Evolutionary conservation across 2,113 vertebrate species (phyloP).

Genomic region (Nyctereutes procyonoides): DNA sequence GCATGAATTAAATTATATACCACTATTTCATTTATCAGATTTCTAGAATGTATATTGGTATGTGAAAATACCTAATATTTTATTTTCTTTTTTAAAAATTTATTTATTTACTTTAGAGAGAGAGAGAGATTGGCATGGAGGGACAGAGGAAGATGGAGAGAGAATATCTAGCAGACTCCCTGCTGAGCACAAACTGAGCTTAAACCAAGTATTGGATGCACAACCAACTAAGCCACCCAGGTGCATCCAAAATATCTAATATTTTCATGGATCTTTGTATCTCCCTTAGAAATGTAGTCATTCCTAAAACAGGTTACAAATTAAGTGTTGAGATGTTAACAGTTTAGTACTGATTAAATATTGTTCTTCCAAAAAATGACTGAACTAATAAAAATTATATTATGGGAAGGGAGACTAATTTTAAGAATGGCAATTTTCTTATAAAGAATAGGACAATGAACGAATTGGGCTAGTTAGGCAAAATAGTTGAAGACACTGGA

Average conservation of each 20-base stretch:
- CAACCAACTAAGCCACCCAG: not conserved
- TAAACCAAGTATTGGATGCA: not conserved
- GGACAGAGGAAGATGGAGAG: not conserved
- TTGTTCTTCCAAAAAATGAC: not conserved
- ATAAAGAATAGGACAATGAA: fast-evolving
- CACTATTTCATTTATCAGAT: not conserved
- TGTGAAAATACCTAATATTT: not conserved
- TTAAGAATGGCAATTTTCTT: not conserved
- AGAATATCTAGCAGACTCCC: not conserved
- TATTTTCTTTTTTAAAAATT: not conserved
- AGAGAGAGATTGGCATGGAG: not conserved
- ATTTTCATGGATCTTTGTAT: not conserved
- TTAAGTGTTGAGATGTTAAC: not conserved
- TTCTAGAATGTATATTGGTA: not conserved
- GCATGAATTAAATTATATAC: not conserved
- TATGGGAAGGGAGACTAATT: not conserved
- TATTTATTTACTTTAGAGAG: not conserved
- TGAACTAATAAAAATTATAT: not conserved
- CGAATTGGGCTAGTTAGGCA: not conserved
- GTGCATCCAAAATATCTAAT: not conserved
- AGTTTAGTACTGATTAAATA: not conserved
- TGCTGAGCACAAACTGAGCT: not conserved
- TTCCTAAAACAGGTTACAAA: not conserved
- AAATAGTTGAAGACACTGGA: not conserved
- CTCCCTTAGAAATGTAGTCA: not conserved